Evolutionary conservation across 2,888 invertebrate genomes (phyloP).

Genomic region (Phalangium opilio): DNA sequence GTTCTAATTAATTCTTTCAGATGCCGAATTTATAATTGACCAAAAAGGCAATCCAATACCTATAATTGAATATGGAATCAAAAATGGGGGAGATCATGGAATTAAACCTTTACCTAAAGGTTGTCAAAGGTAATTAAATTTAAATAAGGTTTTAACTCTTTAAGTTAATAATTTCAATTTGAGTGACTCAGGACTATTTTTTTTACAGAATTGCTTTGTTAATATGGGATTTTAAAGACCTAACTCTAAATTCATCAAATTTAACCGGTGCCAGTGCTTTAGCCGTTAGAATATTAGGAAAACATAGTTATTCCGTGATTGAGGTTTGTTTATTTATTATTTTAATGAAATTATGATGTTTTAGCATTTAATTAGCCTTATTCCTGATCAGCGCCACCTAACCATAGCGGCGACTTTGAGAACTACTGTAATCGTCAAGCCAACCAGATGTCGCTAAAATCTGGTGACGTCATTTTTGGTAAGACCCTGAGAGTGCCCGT

Average conservation of each 20-base stretch:
- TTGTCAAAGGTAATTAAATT: neutral
- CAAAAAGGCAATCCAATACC: neutral
- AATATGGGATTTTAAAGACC: neutral
- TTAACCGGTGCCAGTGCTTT: neutral
- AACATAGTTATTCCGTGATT: neutral
- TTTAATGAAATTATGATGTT: no score
- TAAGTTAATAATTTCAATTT: no score
- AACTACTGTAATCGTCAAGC: no score
- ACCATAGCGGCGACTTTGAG: neutral
- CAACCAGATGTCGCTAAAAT: no score
- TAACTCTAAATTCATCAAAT: neutral
- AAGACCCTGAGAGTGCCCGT: no score
- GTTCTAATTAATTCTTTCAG: neutral
- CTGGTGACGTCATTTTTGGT: no score
- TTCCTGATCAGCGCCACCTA: no score
- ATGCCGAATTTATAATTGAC: constrained; percentile 1
- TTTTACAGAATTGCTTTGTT: neutral
- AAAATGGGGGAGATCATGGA: neutral
- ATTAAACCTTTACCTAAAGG: neutral
- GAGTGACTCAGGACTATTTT: no score
- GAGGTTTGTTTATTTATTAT: no score
- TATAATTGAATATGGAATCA: neutral
- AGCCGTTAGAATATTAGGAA: neutral
- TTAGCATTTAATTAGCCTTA: no score
- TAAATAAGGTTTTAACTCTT: no score